Evolutionary conservation across 2,888 invertebrate species (phyloP).

Genomic region (Drosophila differens): DNA sequence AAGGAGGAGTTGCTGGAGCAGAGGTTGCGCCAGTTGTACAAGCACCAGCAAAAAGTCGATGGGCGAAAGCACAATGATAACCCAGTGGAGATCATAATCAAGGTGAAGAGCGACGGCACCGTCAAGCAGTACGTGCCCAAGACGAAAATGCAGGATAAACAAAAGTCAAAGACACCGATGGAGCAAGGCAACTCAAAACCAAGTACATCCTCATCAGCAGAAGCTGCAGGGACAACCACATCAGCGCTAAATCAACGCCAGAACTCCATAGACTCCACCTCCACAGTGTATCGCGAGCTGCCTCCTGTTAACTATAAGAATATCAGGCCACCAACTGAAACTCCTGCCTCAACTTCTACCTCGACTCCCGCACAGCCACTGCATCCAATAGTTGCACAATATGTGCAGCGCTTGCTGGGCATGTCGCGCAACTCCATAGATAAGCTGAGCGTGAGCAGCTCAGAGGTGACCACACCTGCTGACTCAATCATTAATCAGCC

Average conservation of each 20-base stretch:
- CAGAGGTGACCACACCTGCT: conserved; percentile 86
- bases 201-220: conserved; percentile 7
- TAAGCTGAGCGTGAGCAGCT: conserved; percentile 85
- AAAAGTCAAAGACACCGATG: not conserved
- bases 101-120: conserved; percentile 69
- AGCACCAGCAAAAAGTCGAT: conserved; percentile 33
- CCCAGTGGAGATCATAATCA: conserved; percentile 82
- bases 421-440: conserved; percentile 86
- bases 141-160: conserved; percentile 23
- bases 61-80: conserved; percentile 23
- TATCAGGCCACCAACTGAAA: not conserved
- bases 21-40: conserved; percentile 53
- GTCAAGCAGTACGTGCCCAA: conserved; percentile 54
- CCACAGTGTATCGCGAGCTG: conserved; percentile 81
- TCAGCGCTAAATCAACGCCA: conserved; percentile 33
- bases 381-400: conserved; percentile 85
- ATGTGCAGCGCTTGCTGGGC: conserved; percentile 86
- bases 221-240: not conserved
- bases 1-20: conserved; percentile 77
- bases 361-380: conserved; percentile 30
- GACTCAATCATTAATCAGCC: conserved; percentile 86
- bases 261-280: conserved; percentile 77
- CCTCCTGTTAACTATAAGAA: conserved; percentile 63
- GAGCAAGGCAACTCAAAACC: conserved; percentile 4
- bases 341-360: not conserved